Evolutionary conservation across 2,888 invertebrate species (phyloP).

Genomic region (Hyppa rectilinea): DNA sequence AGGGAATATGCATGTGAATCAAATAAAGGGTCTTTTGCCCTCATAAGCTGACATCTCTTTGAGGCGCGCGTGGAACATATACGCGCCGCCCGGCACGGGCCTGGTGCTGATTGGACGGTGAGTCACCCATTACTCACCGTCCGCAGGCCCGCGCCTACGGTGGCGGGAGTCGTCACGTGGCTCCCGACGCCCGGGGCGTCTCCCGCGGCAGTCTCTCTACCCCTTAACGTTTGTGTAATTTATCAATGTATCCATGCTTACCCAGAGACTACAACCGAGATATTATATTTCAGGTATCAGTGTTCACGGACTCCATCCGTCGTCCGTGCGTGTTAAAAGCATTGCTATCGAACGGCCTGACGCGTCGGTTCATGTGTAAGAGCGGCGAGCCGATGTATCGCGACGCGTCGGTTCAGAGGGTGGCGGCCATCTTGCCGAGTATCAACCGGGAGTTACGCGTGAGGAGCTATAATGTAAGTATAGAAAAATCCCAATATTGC

Average conservation of each 20-base stretch:
- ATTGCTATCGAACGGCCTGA: conserved; percentile 69
- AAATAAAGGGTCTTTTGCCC: no score
- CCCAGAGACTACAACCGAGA: not conserved
- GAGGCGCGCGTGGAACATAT: no score
- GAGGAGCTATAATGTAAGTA: conserved; percentile 65
- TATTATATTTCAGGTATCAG: conserved; percentile 69
- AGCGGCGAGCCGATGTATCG: conserved; percentile 73
- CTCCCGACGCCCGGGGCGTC: no score
- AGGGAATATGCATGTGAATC: no score
- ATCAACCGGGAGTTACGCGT: not conserved
- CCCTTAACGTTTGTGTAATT: not conserved
- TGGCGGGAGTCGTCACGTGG: no score
- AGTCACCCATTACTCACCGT: no score
- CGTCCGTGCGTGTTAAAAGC: conserved; percentile 75
- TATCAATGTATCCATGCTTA: not conserved
- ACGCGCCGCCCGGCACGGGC: no score
- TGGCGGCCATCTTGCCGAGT: conserved; percentile 32
- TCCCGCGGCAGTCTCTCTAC: no score
- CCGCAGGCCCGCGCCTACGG: no score
- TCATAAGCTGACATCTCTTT: no score
- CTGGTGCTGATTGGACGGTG: no score
- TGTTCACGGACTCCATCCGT: conserved; percentile 75
- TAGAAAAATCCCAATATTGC: no score
- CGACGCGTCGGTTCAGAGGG: conserved; percentile 72
- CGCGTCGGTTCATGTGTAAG: conserved; percentile 74